Evolutionary conservation across 2,888 invertebrate genomes (phyloP).

Genomic region (Cecidostiba fungosa): DNA sequence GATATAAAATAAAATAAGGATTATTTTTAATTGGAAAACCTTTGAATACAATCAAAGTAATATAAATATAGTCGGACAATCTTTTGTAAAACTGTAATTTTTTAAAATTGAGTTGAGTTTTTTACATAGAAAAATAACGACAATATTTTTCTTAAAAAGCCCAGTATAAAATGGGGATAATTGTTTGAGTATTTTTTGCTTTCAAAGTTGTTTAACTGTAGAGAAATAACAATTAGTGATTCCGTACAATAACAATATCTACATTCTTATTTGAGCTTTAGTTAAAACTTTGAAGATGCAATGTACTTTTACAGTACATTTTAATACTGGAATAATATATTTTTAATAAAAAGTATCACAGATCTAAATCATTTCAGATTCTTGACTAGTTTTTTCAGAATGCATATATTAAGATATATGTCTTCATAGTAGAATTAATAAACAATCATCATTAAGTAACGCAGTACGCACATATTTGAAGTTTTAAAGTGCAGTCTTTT

Average conservation of each 20-base stretch:
- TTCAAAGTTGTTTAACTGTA: conserved; percentile 25
- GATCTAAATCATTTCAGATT: not conserved
- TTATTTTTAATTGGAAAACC: conserved; percentile 37
- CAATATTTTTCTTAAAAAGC: not conserved
- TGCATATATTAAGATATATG: conserved; percentile 2
- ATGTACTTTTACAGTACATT: conserved; percentile 3
- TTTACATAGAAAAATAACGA: not conserved
- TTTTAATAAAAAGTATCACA: conserved; percentile 19
- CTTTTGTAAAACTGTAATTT: conserved; percentile 24
- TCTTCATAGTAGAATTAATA: not conserved
- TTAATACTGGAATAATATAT: conserved; percentile 3
- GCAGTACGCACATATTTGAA: conserved; percentile 23
- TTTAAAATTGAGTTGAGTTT: conserved; percentile 11
- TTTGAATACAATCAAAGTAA: conserved; percentile 58
- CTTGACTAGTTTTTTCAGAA: not conserved
- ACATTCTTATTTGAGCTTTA: not conserved
- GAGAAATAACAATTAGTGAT: conserved; percentile 19
- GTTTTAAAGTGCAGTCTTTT: conserved; percentile 26
- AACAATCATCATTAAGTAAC: not conserved
- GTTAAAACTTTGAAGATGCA: not conserved
- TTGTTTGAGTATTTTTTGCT: conserved; percentile 1
- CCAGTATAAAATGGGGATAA: conserved; percentile 31
- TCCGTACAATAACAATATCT: not conserved
- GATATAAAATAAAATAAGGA: conserved; percentile 44
- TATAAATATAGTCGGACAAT: conserved; percentile 52